Evolutionary conservation across 2,113 vertebrate genomes (phyloP).

Genomic region (Casuarius casuarius): DNA sequence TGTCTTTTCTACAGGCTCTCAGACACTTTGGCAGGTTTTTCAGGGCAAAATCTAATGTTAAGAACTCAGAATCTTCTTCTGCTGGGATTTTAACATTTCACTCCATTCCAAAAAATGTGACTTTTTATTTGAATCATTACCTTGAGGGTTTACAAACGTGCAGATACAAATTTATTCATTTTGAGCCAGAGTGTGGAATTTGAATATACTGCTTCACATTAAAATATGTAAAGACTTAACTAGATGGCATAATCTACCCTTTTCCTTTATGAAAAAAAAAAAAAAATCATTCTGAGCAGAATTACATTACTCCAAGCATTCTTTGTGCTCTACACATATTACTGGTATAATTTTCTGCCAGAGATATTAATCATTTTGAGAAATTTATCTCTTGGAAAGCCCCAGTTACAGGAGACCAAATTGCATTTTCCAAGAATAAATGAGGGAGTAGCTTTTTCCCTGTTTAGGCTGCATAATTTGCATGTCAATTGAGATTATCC

Average conservation of each 20-base stretch:
- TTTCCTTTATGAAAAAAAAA: not conserved
- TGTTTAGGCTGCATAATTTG: slow-evolving; percentile 53
- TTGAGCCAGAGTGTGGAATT: slow-evolving; percentile 6
- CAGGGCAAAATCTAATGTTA: not conserved
- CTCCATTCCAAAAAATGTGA: not conserved
- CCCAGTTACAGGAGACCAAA: slow-evolving; percentile 7
- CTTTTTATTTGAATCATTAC: not conserved
- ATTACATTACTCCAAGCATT: slow-evolving; percentile 29
- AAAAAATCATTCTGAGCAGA: not conserved
- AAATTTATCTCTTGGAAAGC: slow-evolving; percentile 45
- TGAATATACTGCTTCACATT: slow-evolving; percentile 36
- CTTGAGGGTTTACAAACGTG: not conserved
- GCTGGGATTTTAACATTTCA: not conserved
- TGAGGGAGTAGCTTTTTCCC: not conserved
- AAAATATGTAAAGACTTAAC: slow-evolving; percentile 49
- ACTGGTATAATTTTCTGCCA: slow-evolving; percentile 23
- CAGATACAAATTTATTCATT: not conserved
- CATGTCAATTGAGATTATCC: slow-evolving; percentile 41
- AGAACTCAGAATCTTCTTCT: not conserved
- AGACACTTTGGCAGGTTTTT: accelerated
- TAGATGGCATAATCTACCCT: slow-evolving; percentile 18
- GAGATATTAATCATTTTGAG: slow-evolving; percentile 60
- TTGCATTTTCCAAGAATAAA: slow-evolving; percentile 55
- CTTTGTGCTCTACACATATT: slow-evolving; percentile 8
- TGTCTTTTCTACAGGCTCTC: not conserved